Evolutionary conservation across 2,888 invertebrate genomes (phyloP), one percentile per base, ranked within the genome.

Genomic region (Megalurothrips usitatus): DNA sequence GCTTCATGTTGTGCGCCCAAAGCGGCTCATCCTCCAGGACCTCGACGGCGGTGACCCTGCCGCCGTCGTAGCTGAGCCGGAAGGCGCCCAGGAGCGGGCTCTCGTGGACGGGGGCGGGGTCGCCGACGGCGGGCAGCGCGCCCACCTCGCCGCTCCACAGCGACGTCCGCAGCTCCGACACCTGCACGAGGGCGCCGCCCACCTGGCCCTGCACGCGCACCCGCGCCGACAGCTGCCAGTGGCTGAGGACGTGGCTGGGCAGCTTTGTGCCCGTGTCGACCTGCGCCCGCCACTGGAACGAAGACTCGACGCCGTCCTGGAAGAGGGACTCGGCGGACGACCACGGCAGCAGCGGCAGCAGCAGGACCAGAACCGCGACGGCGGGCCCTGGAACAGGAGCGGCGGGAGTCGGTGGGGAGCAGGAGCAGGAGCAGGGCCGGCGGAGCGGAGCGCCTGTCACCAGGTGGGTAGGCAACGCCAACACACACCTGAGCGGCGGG

Each of bases 1-100:
- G 87, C 85, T 93, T 93, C 81, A 93, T 89, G 85, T 93, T 93
- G 34, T 90, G 90, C 0, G 91, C 89, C 93, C 93, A 93, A 0
- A 89, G 87, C 0, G 91, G 90, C 84, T 92, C 92, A 8, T 84
- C 81, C 3, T 88, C 87, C 68, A 75, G 68, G 19, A 52, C 47
- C 26, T 81, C 81, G 14, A 82, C 26, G 19, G 19, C 78, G 17
- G 43, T 78, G 43, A 81, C 75, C 14, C 79, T 49, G 19, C 82
- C 82, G 52, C 48, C 81, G 17, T 79, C 52, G 58, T 81, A 82
- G 23, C 80, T 81, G 28, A 82, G 43, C 49, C 75, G 52, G 79
- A 83, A 83, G 34, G 81, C 81, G 17, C 82, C 80, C 19, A 75
- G 48, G 28, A 83, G 81, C 10, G 68, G 68, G 68, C 68, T 75